These are phyloP conservation scores for Zenarchopterus dispar DNA, from an alignment of 2,797 vertebrate species.

Conservation along the genomic window DNA sequence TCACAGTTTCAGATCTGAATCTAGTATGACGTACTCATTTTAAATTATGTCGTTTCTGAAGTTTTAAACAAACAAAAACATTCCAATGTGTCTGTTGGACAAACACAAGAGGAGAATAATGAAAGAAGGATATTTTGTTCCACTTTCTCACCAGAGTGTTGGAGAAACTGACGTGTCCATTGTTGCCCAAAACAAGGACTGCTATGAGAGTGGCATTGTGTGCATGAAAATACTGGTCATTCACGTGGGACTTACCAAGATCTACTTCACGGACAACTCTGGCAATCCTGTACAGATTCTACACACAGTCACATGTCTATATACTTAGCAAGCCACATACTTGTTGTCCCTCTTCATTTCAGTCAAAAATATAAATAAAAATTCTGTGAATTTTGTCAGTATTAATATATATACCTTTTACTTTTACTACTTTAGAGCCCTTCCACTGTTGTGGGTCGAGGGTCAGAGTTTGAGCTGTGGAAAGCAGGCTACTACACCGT, in stretches of 20 bases:
- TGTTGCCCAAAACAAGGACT: conserved; percentile 96
- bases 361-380: background rate
- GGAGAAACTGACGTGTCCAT: conserved; percentile 91
- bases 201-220: conserved; percentile 98
- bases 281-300: conserved; percentile 85
- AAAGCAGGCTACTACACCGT: conserved; percentile 93
- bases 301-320: conserved; percentile 22
- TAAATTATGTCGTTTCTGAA: background rate
- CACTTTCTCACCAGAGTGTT: conserved; percentile 82
- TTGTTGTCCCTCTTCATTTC: background rate
- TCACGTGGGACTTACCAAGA: conserved; percentile 91
- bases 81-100: conserved; percentile 5
- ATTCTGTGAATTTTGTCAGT: background rate
- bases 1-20: conserved; percentile 22
- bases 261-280: conserved; percentile 93
- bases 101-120: background rate
- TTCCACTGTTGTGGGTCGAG: conserved; percentile 83
- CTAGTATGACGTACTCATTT: background rate
- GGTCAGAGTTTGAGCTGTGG: conserved; percentile 91
- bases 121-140: conserved; percentile 30
- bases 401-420: background rate
- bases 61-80: conserved; percentile 7
- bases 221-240: conserved; percentile 96
- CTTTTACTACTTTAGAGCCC: conserved; percentile 72
- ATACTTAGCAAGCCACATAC: background rate